A percentile compares a stretch with the other conserved stretches of the same genome.
Conservation (phyloP, 2,888 invertebrate genomes). For the Apoda limacodes region DNA sequence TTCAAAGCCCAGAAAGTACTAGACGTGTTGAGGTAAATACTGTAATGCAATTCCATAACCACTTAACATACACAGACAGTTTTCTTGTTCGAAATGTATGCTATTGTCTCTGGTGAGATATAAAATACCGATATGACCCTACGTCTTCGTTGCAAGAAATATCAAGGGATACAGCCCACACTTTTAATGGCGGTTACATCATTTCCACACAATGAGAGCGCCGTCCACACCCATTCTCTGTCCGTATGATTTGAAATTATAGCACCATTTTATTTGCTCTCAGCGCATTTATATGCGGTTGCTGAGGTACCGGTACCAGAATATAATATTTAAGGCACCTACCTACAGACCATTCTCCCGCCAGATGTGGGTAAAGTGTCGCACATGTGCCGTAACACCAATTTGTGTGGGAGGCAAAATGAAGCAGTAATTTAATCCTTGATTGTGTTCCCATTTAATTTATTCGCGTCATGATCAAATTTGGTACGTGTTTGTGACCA, state of each 20-base stretch:
- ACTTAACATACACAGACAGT: slow-evolving; percentile 54
- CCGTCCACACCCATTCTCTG: slow-evolving; percentile 71
- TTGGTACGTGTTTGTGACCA: slow-evolving; percentile 58
- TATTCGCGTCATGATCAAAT: slow-evolving; percentile 64
- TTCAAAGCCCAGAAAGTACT: too few species aligned
- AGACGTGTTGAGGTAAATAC: slow-evolving; percentile 30
- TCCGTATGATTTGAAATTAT: slow-evolving; percentile 71
- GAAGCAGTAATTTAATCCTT: slow-evolving; percentile 65
- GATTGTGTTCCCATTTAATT: slow-evolving; percentile 66
- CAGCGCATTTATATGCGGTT: slow-evolving; percentile 66
- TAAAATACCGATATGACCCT: slow-evolving; percentile 69
- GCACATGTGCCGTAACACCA: slow-evolving; percentile 50
- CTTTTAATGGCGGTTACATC: slow-evolving; percentile 70
- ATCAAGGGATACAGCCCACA: slow-evolving; percentile 69
- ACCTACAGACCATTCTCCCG: slow-evolving; percentile 34
- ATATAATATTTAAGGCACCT: slow-evolving; percentile 59
- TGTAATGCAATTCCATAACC: slow-evolving; percentile 44
- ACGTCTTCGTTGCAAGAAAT: slow-evolving; percentile 69
- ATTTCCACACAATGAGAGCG: slow-evolving; percentile 70
- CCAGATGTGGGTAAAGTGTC: slow-evolving; percentile 42
- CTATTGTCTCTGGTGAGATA: slow-evolving; percentile 66
- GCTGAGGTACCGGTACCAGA: slow-evolving; percentile 56
- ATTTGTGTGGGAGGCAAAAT: slow-evolving; percentile 60
- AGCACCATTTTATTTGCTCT: slow-evolving; percentile 70
- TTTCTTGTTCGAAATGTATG: slow-evolving; percentile 61